A percentile compares a stretch with the other conserved stretches of the same genome.
Conservation (phyloP, 2,113 vertebrate genomes). For the Regulus satrapa region DNA sequence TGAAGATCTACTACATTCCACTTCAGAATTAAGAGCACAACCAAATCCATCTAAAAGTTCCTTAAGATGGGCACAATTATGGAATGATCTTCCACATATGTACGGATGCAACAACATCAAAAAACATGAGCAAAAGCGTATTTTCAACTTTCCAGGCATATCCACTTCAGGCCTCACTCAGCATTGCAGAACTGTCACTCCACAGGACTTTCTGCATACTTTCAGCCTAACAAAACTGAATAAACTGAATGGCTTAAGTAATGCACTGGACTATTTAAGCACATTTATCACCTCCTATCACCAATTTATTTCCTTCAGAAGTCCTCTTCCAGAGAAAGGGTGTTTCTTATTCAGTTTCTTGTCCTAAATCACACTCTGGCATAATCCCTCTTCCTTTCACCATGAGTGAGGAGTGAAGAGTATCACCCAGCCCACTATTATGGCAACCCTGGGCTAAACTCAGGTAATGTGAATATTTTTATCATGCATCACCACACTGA, state of each 20-base stretch:
- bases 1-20: neutral
- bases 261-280: neutral
- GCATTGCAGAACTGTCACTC: neutral
- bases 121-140: fast-evolving
- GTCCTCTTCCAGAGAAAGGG: neutral
- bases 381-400: neutral
- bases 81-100: neutral
- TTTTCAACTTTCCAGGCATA: neutral
- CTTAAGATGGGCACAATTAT: neutral
- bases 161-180: neutral
- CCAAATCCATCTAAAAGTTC: neutral
- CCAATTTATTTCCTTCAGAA: neutral
- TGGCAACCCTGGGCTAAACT: neutral
- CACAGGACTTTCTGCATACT: neutral
- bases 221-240: neutral
- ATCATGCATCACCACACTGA: neutral
- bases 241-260: neutral
- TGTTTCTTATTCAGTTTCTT: neutral
- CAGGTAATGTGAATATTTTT: fast-evolving
- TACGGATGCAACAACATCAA: neutral
- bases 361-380: neutral
- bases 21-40: neutral
- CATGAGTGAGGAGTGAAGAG: neutral
- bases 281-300: neutral
- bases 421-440: neutral